Evolutionary conservation across 2,888 invertebrate species (phyloP).

Genomic region (Molorchus minor): DNA sequence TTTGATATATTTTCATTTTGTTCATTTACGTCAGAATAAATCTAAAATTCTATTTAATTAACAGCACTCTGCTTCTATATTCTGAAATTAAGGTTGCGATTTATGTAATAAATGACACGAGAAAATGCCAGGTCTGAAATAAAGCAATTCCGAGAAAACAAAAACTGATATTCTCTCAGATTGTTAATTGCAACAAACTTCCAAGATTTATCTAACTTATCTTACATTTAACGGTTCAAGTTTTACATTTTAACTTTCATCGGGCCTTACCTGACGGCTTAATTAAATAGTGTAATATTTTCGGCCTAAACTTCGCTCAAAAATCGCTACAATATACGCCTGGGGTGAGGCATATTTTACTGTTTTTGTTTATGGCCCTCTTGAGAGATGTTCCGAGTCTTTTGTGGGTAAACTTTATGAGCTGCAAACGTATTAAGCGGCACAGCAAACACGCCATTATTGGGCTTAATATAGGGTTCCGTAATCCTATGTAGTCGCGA

Average conservation of each 20-base stretch:
- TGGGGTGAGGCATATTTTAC: conserved; percentile 5
- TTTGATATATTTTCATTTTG: too few relatives aligned
- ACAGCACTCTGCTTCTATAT: too few relatives aligned
- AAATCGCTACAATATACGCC: background rate
- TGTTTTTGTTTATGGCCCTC: conserved; percentile 11
- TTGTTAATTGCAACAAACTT: conserved; percentile 4
- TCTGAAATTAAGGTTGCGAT: background rate
- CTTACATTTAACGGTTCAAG: background rate
- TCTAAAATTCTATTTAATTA: background rate
- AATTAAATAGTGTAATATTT: conserved; percentile 17
- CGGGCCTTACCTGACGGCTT: background rate
- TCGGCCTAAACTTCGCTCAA: background rate
- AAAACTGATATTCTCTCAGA: background rate
- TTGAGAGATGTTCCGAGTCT: conserved; percentile 5
- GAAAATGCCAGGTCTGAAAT: background rate
- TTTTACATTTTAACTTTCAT: conserved; percentile 4
- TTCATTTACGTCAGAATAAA: background rate
- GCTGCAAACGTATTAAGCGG: conserved; percentile 16
- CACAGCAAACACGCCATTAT: conserved; percentile 6
- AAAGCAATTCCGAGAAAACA: background rate
- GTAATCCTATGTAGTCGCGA: background rate
- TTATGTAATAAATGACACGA: background rate
- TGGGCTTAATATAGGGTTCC: conserved; percentile 8
- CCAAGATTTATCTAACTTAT: background rate
- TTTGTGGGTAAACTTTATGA: conserved; percentile 14